These are phyloP conservation scores for Phalacrocorax brasilianus DNA, from an alignment of 2,113 vertebrate genomes.

Conservation along the genomic window DNA sequence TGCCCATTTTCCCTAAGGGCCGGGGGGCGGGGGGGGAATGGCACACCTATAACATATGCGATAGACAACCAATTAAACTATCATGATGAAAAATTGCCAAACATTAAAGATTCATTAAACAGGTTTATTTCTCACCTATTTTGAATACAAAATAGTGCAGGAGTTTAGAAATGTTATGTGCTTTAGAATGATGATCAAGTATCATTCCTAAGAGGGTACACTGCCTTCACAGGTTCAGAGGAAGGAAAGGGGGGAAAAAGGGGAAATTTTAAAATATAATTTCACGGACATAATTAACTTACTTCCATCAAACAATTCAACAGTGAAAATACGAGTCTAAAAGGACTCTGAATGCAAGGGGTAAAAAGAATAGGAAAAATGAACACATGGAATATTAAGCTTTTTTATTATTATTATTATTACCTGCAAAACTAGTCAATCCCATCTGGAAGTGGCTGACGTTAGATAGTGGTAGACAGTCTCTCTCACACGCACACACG, in stretches of 20 bases:
- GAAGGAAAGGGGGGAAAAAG: background rate
- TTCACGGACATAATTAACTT: background rate
- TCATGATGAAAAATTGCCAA: conserved; percentile 21
- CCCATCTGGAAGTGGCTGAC: conserved; percentile 15
- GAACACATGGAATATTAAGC: background rate
- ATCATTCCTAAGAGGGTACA: background rate
- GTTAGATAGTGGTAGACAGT: background rate
- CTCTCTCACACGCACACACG: background rate
- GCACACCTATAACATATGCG: background rate
- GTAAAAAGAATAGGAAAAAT: background rate
- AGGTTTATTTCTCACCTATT: conserved; percentile 20
- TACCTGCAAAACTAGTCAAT: background rate
- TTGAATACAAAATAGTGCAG: conserved; percentile 34
- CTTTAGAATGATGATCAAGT: background rate
- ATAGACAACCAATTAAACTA: conserved; percentile 37
- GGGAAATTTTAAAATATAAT: background rate
- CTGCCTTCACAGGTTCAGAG: background rate
- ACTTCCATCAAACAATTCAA: background rate
- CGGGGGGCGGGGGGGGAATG: background rate
- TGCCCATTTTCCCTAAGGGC: background rate
- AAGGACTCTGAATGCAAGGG: background rate
- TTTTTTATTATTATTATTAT: background rate
- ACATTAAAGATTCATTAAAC: conserved; percentile 24
- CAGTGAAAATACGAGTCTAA: background rate
- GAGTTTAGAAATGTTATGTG: background rate